These are phyloP conservation scores for Meganola albula DNA, from an alignment of 2,888 invertebrate genomes.

Conservation along the genomic window DNA sequence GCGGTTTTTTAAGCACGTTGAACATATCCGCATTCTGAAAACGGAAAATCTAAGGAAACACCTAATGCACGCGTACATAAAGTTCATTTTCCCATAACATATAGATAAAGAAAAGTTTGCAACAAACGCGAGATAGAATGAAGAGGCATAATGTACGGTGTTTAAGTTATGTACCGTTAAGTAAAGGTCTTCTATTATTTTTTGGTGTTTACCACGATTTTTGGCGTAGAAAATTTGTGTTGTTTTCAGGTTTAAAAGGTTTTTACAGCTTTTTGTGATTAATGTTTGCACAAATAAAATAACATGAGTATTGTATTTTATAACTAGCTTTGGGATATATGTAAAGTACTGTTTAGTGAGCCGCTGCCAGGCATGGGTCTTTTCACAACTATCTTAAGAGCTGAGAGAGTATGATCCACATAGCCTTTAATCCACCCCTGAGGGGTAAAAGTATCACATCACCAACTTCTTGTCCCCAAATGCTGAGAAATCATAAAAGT, in stretches of 20 bases:
- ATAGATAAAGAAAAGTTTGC: slow-evolving; percentile 11
- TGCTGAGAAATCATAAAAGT: no score
- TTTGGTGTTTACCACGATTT: slow-evolving; percentile 32
- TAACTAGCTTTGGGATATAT: no score
- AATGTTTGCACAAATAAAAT: no score
- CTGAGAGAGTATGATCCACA: no score
- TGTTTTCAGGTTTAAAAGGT: slow-evolving; percentile 12
- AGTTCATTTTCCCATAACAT: slow-evolving; percentile 20
- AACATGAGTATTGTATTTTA: no score
- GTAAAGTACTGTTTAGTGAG: no score
- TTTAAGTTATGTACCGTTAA: slow-evolving; percentile 58
- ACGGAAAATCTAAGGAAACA: slow-evolving; percentile 20
- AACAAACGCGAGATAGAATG: slow-evolving; percentile 42
- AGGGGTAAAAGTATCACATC: no score
- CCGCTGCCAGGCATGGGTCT: no score
- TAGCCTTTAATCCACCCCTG: no score
- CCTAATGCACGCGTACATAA: slow-evolving; percentile 27
- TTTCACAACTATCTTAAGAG: no score
- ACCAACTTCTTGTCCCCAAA: no score
- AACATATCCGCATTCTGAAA: slow-evolving; percentile 45
- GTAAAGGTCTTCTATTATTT: slow-evolving; percentile 50
- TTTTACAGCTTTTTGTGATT: no score
- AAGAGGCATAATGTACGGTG: slow-evolving; percentile 54
- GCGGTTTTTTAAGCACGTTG: slow-evolving; percentile 71
- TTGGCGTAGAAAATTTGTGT: slow-evolving; percentile 17